Evolutionary conservation across 1,140 invertebrate genomes (phyloP), one percentile per base, ranked within the genome.

Genomic region (Philopotamus ludificatus): DNA sequence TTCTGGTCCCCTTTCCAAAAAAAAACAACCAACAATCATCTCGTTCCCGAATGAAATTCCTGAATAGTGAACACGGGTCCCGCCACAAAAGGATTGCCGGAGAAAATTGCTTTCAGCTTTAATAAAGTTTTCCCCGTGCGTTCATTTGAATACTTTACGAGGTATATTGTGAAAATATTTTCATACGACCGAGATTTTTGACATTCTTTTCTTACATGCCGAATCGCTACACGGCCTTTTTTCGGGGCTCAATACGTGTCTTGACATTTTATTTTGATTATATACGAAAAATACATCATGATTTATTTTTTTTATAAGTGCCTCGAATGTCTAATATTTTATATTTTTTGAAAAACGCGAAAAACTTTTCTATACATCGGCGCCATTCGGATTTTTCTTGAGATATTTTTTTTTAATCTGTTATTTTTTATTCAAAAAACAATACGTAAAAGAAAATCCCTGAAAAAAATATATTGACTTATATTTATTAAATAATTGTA

Each of bases 61-160:
- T 69, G 67, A 68, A 64, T 63, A 53, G 45, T 50, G 61, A 51
- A 51, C 64, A 60, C 54, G 53, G 55, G 18, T 18, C 54, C 15
- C 34, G 39, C 28, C 53, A 70, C 67, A 70, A 70, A 70, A 70
- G 67, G 67, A 65, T 70, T 70, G 63, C 21, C 53, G 54, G 22
- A 63, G 67, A 45, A 70, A 70, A 70, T 70, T 70, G 67, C 64
- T 70, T 62, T 57, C 67, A 51, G 67, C 44, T 70, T 70, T 70
- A 70, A 70, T 70, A 70, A 70, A 70, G 63, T 70, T 70, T 70
- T 70, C 67, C 64, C 67, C 51, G 67, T 63, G 60, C 67, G 58
- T 70, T 66, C 67, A 70, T 70, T 66, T 70, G 67, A 70, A 70
- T 70, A 70, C 67, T 70, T 70, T 70, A 70, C 61, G 68, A 63